These are phyloP conservation scores for Agapornis roseicollis DNA, from an alignment of 2,113 vertebrate species.

Conservation along the genomic window DNA sequence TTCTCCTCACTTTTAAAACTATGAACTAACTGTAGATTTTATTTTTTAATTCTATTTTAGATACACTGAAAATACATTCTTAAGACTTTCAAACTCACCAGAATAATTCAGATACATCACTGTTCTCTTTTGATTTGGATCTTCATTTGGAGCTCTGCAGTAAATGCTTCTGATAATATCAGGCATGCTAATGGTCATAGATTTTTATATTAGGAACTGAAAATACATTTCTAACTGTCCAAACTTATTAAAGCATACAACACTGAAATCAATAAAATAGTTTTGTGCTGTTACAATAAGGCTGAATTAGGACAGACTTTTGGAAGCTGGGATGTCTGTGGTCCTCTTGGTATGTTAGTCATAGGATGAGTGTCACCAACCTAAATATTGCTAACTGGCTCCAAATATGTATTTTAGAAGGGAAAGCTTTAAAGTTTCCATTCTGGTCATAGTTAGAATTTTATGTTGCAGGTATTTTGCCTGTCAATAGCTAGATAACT, in stretches of 20 bases:
- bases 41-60: background rate
- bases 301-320: background rate
- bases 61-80: background rate
- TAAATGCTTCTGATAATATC: background rate
- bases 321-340: background rate
- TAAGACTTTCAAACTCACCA: background rate
- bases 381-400: background rate
- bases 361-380: background rate
- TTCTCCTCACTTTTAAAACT: background rate
- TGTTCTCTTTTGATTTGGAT: background rate
- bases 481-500: background rate
- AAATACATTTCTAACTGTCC: background rate
- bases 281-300: background rate
- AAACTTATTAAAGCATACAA: background rate
- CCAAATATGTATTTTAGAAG: rapidly evolving
- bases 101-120: background rate
- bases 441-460: background rate
- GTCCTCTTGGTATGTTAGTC: background rate
- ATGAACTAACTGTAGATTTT: background rate
- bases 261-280: background rate
- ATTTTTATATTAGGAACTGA: background rate
- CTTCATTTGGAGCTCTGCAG: background rate
- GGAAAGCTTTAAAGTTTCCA: background rate
- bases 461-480: background rate
- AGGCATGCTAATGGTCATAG: background rate